phyloP scores from a whole-genome alignment of 2,888 invertebrate species.

The Lottia scabra region DNA sequence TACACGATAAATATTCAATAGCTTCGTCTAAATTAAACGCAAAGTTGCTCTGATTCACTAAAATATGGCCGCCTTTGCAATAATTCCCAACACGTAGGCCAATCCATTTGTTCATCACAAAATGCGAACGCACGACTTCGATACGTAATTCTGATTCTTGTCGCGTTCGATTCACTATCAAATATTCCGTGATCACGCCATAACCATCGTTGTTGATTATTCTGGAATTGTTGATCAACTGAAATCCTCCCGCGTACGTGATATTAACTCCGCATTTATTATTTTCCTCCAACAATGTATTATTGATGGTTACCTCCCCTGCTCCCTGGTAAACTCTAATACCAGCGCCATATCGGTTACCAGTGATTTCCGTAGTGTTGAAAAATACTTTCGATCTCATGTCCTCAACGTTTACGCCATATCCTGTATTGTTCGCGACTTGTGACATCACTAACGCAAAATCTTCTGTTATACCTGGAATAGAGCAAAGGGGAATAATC shows the following conservation, averaged over 20 bases:
- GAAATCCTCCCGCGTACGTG: slow-evolving; percentile 92
- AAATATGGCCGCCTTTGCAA: slow-evolving; percentile 75
- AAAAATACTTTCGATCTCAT: slow-evolving; percentile 89
- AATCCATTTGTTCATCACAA: slow-evolving; percentile 87
- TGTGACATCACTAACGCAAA: slow-evolving; percentile 82
- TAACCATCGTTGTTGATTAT: slow-evolving; percentile 89
- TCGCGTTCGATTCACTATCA: slow-evolving; percentile 60
- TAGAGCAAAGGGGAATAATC: no score
- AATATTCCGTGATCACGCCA: slow-evolving; percentile 63
- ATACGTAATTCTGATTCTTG: slow-evolving; percentile 50
- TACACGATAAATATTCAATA: slow-evolving; percentile 86
- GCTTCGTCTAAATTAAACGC: slow-evolving; percentile 83
- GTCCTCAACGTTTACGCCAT: slow-evolving; percentile 94
- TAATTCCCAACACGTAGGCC: slow-evolving; percentile 94
- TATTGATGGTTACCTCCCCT: slow-evolving; percentile 93
- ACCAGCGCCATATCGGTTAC: slow-evolving; percentile 88
- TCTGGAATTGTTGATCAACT: slow-evolving; percentile 88
- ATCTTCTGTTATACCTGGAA: slow-evolving; percentile 56
- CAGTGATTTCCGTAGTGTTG: slow-evolving; percentile 82
- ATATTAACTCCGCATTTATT: slow-evolving; percentile 84
- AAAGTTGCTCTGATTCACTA: slow-evolving; percentile 91
- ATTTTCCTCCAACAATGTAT: slow-evolving; percentile 89
- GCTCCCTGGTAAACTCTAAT: slow-evolving; percentile 90
- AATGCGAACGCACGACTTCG: slow-evolving; percentile 83
- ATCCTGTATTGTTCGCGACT: slow-evolving; percentile 89